phyloP scores from a whole-genome alignment of 2,888 invertebrate genomes.

The Agrilus mali region DNA sequence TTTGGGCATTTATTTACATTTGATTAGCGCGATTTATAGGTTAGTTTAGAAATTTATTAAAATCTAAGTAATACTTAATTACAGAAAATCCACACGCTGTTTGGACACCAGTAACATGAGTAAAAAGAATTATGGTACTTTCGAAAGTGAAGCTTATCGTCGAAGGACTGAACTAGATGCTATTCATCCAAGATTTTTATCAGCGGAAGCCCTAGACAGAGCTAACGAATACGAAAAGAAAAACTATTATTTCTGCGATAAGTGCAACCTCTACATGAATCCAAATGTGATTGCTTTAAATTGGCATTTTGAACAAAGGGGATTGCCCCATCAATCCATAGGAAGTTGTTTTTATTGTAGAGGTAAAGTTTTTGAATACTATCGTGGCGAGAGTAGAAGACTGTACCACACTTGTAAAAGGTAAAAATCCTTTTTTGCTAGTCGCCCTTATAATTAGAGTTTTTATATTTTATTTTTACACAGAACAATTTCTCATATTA shows the following conservation, averaged over 20 bases:
- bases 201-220: conserved; percentile 18
- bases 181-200: conserved; percentile 26
- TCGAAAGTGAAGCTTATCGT: too few species aligned
- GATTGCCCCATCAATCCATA: conserved; percentile 20
- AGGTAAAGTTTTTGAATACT: conserved; percentile 26
- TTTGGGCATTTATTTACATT: too few species aligned
- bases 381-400: conserved; percentile 17
- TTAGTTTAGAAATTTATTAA: too few species aligned
- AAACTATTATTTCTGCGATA: conserved; percentile 25
- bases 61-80: too few species aligned
- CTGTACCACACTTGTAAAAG: conserved; percentile 25
- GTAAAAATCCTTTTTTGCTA: too few species aligned
- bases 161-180: conserved; percentile 24
- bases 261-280: conserved; percentile 26
- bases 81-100: too few species aligned
- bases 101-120: background rate
- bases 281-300: conserved; percentile 22
- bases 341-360: conserved; percentile 29
- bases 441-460: too few species aligned
- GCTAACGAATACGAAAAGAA: conserved; percentile 22
- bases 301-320: conserved; percentile 25
- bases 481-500: too few species aligned
- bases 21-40: too few species aligned
- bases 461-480: too few species aligned
- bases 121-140: background rate